A percentile compares a stretch with the other conserved stretches of the same genome.
phyloP scores from a whole-genome alignment of 2,888 invertebrate genomes.

The Icerya purchasi region DNA sequence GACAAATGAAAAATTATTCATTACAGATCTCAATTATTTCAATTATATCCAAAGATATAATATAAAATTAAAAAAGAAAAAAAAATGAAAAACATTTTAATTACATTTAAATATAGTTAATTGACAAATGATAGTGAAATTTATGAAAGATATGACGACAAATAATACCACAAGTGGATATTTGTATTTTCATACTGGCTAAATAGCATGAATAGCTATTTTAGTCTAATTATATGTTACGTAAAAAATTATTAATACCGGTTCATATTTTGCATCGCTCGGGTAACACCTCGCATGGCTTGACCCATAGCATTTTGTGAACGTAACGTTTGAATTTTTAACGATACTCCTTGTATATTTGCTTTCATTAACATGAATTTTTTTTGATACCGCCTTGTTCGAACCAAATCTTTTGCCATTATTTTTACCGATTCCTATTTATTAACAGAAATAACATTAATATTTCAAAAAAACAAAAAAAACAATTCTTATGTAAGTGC shows the following conservation, averaged over 20 bases:
- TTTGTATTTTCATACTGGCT: too few species aligned
- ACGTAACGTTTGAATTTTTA: constrained; percentile 92
- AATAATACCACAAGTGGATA: background rate
- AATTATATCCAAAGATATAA: background rate
- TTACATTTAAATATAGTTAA: too few species aligned
- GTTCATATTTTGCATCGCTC: constrained; percentile 98
- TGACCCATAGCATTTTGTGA: constrained; percentile 98
- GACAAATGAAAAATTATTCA: background rate
- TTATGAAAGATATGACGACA: background rate
- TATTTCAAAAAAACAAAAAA: background rate
- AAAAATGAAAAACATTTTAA: background rate
- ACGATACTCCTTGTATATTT: constrained; percentile 90
- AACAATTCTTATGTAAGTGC: background rate
- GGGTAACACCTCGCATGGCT: constrained; percentile 97
- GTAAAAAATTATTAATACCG: too few species aligned
- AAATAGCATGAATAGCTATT: too few species aligned
- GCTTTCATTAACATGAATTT: constrained; percentile 99
- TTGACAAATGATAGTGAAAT: background rate
- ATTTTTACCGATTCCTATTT: constrained; percentile 91
- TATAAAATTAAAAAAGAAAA: background rate
- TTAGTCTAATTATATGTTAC: too few species aligned
- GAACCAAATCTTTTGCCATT: constrained; percentile 95
- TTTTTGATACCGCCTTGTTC: constrained; percentile 84
- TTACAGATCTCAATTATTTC: background rate
- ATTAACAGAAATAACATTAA: background rate